Evolutionary conservation across 1,140 invertebrate genomes (phyloP).

Genomic region (Bradynema listronoti): DNA sequence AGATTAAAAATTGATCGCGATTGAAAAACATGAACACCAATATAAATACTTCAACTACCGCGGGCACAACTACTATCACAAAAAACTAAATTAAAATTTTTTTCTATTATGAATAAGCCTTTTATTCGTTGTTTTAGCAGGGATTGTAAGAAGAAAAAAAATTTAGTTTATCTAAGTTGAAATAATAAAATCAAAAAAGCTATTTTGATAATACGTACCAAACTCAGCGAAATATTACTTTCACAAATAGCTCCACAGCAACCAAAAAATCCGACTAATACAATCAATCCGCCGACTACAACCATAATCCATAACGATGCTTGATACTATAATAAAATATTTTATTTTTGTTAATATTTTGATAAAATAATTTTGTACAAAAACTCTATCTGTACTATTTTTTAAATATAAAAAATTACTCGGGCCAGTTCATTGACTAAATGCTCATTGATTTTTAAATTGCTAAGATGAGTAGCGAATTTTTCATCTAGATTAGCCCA

Average conservation of each 20-base stretch:
- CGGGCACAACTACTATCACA: slow-evolving; percentile 44
- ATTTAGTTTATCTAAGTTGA: not conserved
- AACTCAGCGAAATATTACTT: slow-evolving; percentile 39
- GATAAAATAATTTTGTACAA: slow-evolving; percentile 6
- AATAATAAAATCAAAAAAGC: slow-evolving; percentile 19
- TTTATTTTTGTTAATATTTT: too few species aligned
- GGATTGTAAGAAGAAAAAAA: too few species aligned
- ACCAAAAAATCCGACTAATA: slow-evolving; percentile 55
- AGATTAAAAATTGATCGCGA: slow-evolving; percentile 21
- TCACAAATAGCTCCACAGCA: slow-evolving; percentile 56
- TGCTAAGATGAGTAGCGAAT: slow-evolving; percentile 42
- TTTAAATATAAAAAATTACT: slow-evolving; percentile 16
- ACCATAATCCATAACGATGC: slow-evolving; percentile 51
- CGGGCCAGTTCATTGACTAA: slow-evolving; percentile 46
- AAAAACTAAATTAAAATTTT: slow-evolving; percentile 42
- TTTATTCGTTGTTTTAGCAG: slow-evolving; percentile 19
- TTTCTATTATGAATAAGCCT: slow-evolving; percentile 10
- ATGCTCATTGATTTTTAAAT: slow-evolving; percentile 35
- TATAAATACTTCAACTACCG: slow-evolving; percentile 46
- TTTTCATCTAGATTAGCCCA: slow-evolving; percentile 53
- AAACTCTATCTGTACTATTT: slow-evolving; percentile 1
- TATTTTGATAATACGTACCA: too few species aligned
- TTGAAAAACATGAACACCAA: slow-evolving; percentile 46
- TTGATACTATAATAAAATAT: slow-evolving; percentile 48
- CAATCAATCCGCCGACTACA: slow-evolving; percentile 49